Percentiles rank a stretch among this genome's conserved stretches.
These are phyloP conservation scores for Lapara coniferarum DNA, from an alignment of 2,888 invertebrate genomes.

Conservation along the genomic window DNA sequence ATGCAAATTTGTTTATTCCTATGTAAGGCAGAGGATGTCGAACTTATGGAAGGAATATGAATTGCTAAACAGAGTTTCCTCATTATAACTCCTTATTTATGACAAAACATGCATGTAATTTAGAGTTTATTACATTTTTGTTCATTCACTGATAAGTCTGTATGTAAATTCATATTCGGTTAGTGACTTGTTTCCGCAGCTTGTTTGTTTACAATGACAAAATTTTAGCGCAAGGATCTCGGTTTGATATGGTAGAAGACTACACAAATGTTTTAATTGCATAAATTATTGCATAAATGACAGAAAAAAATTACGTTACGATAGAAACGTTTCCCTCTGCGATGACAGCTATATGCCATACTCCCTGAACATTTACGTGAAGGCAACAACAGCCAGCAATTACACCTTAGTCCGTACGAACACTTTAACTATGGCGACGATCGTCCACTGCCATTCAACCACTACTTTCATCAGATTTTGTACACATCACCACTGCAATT, in stretches of 20 bases:
- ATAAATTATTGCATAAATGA: not conserved
- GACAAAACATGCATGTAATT: not conserved
- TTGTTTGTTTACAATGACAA: slow-evolving; percentile 24
- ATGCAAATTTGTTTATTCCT: too few relatives aligned
- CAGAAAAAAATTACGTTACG: slow-evolving; percentile 7
- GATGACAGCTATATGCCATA: slow-evolving; percentile 69
- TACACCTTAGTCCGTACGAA: slow-evolving; percentile 69
- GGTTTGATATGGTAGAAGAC: not conserved
- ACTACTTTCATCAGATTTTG: slow-evolving; percentile 45
- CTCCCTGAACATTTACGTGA: slow-evolving; percentile 66
- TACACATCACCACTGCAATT: slow-evolving; percentile 43
- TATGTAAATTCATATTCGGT: not conserved
- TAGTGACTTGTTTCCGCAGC: not conserved
- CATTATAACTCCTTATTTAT: not conserved
- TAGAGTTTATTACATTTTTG: not conserved
- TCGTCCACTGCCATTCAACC: slow-evolving; percentile 54
- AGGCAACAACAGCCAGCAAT: slow-evolving; percentile 59
- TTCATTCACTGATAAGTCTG: not conserved
- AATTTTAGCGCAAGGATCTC: slow-evolving; percentile 4
- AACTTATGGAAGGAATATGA: too few relatives aligned
- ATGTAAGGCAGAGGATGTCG: too few relatives aligned
- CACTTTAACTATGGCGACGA: slow-evolving; percentile 76
- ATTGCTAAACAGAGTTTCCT: too few relatives aligned
- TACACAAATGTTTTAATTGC: slow-evolving; percentile 6
- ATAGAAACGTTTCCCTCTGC: slow-evolving; percentile 34